Percentiles rank a stretch among this genome's conserved stretches.
Conservation (phyloP, 1,140 invertebrate species). For the Plodia interpunctella region DNA sequence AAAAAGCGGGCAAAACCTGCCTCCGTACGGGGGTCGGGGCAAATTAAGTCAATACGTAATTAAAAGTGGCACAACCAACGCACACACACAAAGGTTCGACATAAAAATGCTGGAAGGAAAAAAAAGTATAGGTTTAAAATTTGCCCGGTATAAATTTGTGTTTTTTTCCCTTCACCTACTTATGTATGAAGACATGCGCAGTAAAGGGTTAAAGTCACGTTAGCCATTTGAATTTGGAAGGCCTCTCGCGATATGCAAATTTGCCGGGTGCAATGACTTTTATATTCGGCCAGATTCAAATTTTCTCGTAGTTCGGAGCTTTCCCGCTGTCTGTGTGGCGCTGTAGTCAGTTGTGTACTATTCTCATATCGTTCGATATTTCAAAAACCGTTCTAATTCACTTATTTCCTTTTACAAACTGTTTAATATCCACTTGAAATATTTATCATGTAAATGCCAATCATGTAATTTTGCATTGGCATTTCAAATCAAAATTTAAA, state of each 20-base stretch:
- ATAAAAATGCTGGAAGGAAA: conserved; percentile 71
- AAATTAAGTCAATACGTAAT: conserved; percentile 78
- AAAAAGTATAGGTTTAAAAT: conserved; percentile 77
- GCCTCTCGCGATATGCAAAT: neutral
- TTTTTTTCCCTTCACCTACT: conserved; percentile 74
- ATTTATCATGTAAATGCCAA: too few species aligned
- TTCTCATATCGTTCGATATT: conserved; percentile 22
- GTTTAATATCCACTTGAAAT: too few species aligned
- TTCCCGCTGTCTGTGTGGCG: conserved; percentile 38
- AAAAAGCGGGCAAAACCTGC: conserved; percentile 33
- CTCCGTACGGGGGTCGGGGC: conserved; percentile 52
- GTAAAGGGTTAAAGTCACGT: conserved; percentile 63
- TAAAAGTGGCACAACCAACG: conserved; percentile 71
- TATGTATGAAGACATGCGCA: conserved; percentile 73
- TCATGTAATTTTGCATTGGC: too few species aligned
- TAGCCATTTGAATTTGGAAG: conserved; percentile 27
- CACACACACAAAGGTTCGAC: conserved; percentile 73
- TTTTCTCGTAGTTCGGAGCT: conserved; percentile 43
- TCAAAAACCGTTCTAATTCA: neutral
- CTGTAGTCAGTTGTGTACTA: conserved; percentile 28
- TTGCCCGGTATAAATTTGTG: conserved; percentile 77
- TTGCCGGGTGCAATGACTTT: conserved; percentile 11
- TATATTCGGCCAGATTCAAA: conserved; percentile 32
- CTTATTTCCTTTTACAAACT: too few species aligned
- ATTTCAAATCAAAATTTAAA: too few species aligned